Conservation (phyloP, 2,888 invertebrate genomes). For the Agriopis marginaria region DNA sequence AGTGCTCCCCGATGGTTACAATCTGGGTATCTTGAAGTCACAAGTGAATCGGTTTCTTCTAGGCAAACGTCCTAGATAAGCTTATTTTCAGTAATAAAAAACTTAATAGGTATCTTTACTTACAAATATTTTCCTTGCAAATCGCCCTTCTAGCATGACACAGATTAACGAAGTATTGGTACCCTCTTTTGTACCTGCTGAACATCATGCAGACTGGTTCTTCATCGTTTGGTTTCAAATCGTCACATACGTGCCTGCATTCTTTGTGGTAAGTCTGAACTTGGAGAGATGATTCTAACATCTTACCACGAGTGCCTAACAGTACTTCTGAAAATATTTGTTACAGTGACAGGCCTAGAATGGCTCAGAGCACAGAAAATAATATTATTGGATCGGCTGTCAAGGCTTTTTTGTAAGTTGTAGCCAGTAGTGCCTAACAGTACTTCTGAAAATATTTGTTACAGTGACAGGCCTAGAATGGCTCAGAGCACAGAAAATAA, state of each 20-base stretch:
- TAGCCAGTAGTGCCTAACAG: not conserved
- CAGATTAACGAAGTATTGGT: conserved; percentile 71
- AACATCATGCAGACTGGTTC: conserved; percentile 79
- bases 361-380: too few species aligned
- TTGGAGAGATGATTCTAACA: not conserved
- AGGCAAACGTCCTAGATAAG: too few species aligned
- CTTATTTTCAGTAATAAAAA: not conserved
- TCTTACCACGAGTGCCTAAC: not conserved
- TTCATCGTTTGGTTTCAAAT: conserved; percentile 62
- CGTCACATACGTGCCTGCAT: conserved; percentile 66
- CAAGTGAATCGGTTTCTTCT: too few species aligned
- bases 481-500: too few species aligned
- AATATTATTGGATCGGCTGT: too few species aligned
- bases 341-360: not conserved
- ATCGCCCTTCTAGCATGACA: conserved; percentile 75
- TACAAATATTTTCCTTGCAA: conserved; percentile 72
- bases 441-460: not conserved
- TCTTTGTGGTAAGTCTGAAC: conserved; percentile 5
- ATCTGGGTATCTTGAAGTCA: too few species aligned
- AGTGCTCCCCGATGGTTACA: too few species aligned
- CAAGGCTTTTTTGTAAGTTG: too few species aligned
- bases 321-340: not conserved
- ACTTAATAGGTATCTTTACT: conserved; percentile 29
- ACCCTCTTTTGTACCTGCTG: conserved; percentile 75
- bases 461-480: not conserved